Percentiles rank a stretch among this genome's conserved stretches.
Conservation (phyloP, 2,888 invertebrate genomes). For the Uropetala carovei region DNA sequence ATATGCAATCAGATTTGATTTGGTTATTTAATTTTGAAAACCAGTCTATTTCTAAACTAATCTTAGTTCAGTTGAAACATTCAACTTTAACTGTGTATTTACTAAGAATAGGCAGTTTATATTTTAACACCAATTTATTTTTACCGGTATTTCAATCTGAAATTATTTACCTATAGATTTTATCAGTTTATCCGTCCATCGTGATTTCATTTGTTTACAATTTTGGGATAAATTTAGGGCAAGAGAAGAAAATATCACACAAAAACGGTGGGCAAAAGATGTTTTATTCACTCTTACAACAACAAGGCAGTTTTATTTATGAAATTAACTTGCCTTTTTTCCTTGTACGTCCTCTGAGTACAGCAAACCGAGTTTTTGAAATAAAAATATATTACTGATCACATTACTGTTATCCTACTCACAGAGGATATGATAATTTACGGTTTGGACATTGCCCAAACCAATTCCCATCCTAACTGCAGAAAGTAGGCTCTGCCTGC, state of each 20-base stretch:
- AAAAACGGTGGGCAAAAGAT: constrained; percentile 62
- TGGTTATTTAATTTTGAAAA: no score
- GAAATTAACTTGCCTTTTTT: constrained; percentile 41
- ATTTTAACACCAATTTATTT: no score
- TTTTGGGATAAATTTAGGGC: background rate
- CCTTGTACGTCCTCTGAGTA: constrained; percentile 57
- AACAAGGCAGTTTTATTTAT: constrained; percentile 58
- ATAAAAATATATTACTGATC: constrained; percentile 64
- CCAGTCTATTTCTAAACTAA: no score
- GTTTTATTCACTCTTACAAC: constrained; percentile 61
- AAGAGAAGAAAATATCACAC: constrained; percentile 27
- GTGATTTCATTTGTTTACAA: background rate
- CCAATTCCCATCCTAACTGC: constrained; percentile 57
- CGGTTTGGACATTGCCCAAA: constrained; percentile 56
- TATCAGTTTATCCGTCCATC: no score
- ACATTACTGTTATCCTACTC: constrained; percentile 61
- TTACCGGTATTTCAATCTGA: no score
- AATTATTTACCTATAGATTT: no score
- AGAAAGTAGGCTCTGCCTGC: constrained; percentile 60
- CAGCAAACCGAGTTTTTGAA: constrained; percentile 55
- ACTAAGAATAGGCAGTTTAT: no score
- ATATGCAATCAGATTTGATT: no score
- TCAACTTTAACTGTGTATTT: no score
- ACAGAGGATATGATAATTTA: constrained; percentile 59
- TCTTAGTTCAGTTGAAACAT: no score